Evolutionary conservation across 1,140 invertebrate genomes (phyloP).

Genomic region (Eueides isabella): DNA sequence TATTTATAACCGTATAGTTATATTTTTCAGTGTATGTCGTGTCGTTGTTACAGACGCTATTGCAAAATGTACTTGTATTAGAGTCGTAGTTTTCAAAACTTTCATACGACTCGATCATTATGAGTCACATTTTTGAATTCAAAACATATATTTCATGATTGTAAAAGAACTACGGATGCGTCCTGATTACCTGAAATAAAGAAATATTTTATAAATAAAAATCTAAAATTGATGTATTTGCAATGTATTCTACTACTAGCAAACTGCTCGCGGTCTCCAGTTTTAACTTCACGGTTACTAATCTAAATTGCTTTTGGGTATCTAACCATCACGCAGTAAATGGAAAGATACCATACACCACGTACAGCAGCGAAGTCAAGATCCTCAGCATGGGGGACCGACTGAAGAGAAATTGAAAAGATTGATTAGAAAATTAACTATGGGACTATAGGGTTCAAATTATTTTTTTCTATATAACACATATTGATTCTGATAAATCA

Average conservation of each 20-base stretch:
- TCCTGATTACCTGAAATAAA: neutral
- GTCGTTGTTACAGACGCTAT: neutral
- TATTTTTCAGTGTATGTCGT: slow-evolving; percentile 6
- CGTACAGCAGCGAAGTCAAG: no score
- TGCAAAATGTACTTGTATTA: neutral
- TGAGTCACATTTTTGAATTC: slow-evolving; percentile 40
- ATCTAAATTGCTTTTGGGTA: no score
- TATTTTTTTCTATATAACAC: no score
- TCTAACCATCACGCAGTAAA: no score
- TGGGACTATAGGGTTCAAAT: no score
- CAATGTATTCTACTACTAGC: neutral
- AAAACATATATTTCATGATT: neutral
- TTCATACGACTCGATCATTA: slow-evolving; percentile 38
- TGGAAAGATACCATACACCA: no score
- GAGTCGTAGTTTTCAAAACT: slow-evolving; percentile 25
- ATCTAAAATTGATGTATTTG: neutral
- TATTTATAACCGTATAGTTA: slow-evolving; percentile 7
- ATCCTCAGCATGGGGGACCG: no score
- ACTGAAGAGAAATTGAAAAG: no score
- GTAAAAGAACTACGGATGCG: neutral
- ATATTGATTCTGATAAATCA: no score
- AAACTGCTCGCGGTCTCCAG: no score
- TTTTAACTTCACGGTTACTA: no score
- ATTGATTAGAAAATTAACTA: no score
- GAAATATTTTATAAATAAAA: neutral